phyloP scores from a whole-genome alignment of 2,113 vertebrate species.

The Nothobranchius kuhntae region DNA sequence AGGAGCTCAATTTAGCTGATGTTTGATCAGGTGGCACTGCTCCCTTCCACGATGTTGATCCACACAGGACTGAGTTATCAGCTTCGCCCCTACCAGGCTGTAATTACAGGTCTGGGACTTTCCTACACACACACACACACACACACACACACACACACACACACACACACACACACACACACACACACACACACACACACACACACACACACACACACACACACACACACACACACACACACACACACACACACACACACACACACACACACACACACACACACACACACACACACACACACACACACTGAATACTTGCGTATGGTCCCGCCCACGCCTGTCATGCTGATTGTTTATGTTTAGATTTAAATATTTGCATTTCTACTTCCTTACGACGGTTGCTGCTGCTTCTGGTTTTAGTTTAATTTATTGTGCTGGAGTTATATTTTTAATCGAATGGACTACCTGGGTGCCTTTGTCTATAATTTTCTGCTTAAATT shows the following conservation, averaged over 20 bases:
- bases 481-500: conserved; percentile 4
- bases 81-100: conserved; percentile 67
- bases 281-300: background rate
- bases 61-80: conserved; percentile 71
- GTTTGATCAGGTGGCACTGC: conserved; percentile 40
- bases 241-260: too few relatives aligned
- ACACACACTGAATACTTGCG: background rate
- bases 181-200: conserved; percentile 4
- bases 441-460: conserved; percentile 11
- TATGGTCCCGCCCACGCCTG: conserved; percentile 33
- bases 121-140: conserved; percentile 36
- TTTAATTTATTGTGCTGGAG: conserved; percentile 10
- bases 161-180: background rate
- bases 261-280: too few relatives aligned
- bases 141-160: background rate
- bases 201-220: conserved; percentile 6
- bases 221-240: conserved; percentile 35
- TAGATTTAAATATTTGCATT: background rate
- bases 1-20: conserved; percentile 26
- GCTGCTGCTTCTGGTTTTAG: conserved; percentile 5
- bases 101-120: conserved; percentile 73
- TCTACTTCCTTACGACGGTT: conserved; percentile 3
- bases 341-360: conserved; percentile 30
- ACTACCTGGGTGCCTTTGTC: conserved; percentile 36
- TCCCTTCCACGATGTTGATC: conserved; percentile 46